These are phyloP conservation scores for Melipona bicolor DNA, from an alignment of 2,888 invertebrate species.

Conservation along the genomic window DNA sequence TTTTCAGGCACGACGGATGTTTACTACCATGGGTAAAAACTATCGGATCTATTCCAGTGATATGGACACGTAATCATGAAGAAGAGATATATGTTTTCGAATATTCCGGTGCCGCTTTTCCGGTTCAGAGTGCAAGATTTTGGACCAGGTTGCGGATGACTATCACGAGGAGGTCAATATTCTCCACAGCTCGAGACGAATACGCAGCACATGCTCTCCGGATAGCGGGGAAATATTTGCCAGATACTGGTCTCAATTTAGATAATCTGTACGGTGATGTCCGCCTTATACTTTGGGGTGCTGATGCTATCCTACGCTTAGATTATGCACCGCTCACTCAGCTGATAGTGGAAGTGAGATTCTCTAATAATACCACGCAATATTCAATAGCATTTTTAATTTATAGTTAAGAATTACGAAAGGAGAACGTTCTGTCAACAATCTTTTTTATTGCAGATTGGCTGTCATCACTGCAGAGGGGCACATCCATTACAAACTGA, in stretches of 20 bases:
- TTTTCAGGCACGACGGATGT: slow-evolving; percentile 80
- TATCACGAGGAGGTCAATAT: slow-evolving; percentile 65
- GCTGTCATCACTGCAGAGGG: slow-evolving; percentile 82
- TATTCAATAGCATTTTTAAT: background rate
- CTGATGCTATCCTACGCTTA: slow-evolving; percentile 76
- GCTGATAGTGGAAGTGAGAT: slow-evolving; percentile 76
- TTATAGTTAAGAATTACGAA: background rate
- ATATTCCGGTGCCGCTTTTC: slow-evolving; percentile 78
- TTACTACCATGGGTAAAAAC: slow-evolving; percentile 78
- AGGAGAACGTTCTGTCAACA: background rate
- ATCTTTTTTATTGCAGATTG: slow-evolving; percentile 71
- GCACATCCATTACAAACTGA: slow-evolving; percentile 74
- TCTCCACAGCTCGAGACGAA: slow-evolving; percentile 69
- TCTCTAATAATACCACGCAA: background rate
- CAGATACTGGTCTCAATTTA: slow-evolving; percentile 63
- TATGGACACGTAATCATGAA: slow-evolving; percentile 77
- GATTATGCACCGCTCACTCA: slow-evolving; percentile 78
- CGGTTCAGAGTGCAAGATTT: slow-evolving; percentile 74
- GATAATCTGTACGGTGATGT: slow-evolving; percentile 78
- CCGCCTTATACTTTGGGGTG: slow-evolving; percentile 78
- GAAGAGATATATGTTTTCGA: slow-evolving; percentile 80
- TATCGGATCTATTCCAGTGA: slow-evolving; percentile 78
- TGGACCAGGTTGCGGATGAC: slow-evolving; percentile 70
- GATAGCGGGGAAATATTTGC: slow-evolving; percentile 69
- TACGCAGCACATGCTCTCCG: slow-evolving; percentile 74